Evolutionary conservation across 2,888 invertebrate genomes (phyloP), one percentile per base, ranked within the genome.

Genomic region (Hemistola chrysoprasaria): DNA sequence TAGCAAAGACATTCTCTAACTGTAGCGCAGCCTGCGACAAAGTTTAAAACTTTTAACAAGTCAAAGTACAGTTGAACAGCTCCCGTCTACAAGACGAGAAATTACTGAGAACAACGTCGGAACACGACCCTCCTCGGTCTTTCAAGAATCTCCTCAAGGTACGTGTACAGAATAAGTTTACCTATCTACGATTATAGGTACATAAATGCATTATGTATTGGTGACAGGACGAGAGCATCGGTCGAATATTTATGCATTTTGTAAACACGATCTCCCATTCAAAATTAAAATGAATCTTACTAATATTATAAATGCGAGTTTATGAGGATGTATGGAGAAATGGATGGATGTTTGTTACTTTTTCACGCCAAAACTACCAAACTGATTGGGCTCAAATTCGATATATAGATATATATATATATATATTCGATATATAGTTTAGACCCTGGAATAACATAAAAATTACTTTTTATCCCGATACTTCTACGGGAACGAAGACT

Each of bases 121-220:
- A 47, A 40, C 53, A 46, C 53, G 50, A 47, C 51, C 20, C 4
- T 22, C 26, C 20, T 30, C 25, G 22, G 26, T 22, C 16, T 16
- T 22, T 32, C 16, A 31, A 35, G 29, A 64, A 61, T 53, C 50
- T 64, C 71, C 72, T 78, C 85, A 85, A 85, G 83, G 85, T 84
- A 79, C 33, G 49, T 54, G 50, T 64, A 66, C 59, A 36, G 57
- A 62, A 60, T 66, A 59, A 59, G 61, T 59, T 56, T 56, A 29
- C 22, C 28, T 33, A 63, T 57, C 41, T 65, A 56, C 51, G 59
- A 61, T 65, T 64, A 16, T 16, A 16, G n/a, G n/a, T 61, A 55
- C 59, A 63, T 63, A 56, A 56, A 65, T 70, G 57, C 50, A 69
- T 73, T 60, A 72, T 76, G 65, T 67, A 75, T 73, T 56, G 48